Percentiles rank a stretch among this genome's conserved stretches.
Evolutionary conservation across 1,140 invertebrate genomes (phyloP).

Genomic region (Drosophila sturtevanti): DNA sequence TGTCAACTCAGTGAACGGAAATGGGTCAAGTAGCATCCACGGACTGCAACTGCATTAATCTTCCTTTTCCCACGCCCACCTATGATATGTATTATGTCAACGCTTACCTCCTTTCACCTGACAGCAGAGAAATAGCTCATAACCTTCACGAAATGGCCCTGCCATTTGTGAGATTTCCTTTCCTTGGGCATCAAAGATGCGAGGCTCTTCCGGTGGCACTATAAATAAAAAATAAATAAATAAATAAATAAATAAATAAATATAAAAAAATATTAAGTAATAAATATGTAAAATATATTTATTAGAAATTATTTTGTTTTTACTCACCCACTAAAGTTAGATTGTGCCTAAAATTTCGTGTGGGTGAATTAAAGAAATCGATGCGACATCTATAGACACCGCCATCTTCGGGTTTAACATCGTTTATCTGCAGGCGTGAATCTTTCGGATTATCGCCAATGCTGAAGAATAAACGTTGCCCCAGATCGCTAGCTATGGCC

Average conservation of each 20-base stretch:
- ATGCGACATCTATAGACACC: conserved; percentile 92
- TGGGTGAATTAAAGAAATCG: conserved; percentile 93
- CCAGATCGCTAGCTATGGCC: conserved; percentile 89
- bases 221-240: conserved; percentile 65
- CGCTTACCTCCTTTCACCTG: conserved; percentile 91
- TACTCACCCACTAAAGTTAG: conserved; percentile 92
- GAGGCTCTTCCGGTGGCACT: conserved; percentile 90
- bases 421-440: conserved; percentile 88
- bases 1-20: neutral
- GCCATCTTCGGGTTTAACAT: conserved; percentile 89
- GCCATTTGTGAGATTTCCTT: conserved; percentile 89
- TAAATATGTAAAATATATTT: too few species aligned
- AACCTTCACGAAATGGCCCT: conserved; percentile 92
- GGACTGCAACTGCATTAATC: neutral
- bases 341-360: conserved; percentile 92
- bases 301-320: too few species aligned
- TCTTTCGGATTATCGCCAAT: conserved; percentile 87
- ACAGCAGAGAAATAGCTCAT: conserved; percentile 90
- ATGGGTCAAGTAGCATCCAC: conserved; percentile 34
- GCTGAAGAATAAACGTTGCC: conserved; percentile 89
- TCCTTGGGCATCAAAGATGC: conserved; percentile 92
- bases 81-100: neutral
- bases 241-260: neutral
- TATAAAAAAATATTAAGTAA: too few species aligned
- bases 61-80: too few species aligned